Percentiles rank a stretch among this genome's conserved stretches.
Conservation (phyloP, 2,888 invertebrate species). For the Xestia ashworthii region DNA sequence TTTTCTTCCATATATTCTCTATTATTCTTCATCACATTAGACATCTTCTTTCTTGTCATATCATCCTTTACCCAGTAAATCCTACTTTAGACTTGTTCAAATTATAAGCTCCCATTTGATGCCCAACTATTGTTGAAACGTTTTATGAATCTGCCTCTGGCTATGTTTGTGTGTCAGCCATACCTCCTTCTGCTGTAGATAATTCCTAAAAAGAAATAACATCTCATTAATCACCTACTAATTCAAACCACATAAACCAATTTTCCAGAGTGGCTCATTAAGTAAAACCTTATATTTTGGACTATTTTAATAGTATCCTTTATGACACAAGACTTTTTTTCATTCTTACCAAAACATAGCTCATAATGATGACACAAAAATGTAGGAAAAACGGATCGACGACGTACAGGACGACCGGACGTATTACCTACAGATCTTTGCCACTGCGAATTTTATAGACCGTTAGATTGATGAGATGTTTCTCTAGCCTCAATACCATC, state of each 20-base stretch:
- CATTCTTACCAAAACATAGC: neutral
- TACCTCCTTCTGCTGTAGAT: neutral
- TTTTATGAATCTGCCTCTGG: no score
- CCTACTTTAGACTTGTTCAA: no score
- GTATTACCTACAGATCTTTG: no score
- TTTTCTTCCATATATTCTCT: no score
- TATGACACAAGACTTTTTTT: neutral
- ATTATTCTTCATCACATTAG: no score
- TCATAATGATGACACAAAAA: neutral
- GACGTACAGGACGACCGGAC: no score
- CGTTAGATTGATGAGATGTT: neutral
- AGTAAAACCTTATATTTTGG: neutral
- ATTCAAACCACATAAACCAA: neutral
- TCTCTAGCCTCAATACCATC: neutral
- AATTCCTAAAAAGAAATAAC: neutral
- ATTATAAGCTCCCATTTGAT: no score
- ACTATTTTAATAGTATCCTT: neutral
- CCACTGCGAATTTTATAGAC: neutral
- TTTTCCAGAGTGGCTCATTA: no score
- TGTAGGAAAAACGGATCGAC: neutral
- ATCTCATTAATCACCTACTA: neutral
- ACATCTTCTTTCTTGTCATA: no score
- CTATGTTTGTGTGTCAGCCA: no score
- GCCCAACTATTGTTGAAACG: no score
- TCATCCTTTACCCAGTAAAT: no score